phyloP scores from a whole-genome alignment of 2,113 vertebrate genomes.

The Malurus alboscapulatus region DNA sequence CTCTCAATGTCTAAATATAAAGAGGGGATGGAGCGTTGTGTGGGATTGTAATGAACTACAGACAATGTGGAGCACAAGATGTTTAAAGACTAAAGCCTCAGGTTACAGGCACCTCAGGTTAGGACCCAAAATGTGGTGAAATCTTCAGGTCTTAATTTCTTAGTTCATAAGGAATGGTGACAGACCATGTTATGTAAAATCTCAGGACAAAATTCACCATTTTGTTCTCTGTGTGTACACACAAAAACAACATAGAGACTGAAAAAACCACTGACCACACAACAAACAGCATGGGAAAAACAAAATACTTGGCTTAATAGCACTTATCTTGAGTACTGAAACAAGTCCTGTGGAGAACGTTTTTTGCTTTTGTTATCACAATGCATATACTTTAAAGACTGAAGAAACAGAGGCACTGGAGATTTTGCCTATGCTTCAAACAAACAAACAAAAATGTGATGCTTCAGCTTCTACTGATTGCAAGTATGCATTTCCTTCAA shows the following conservation, averaged over 20 bases:
- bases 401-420: not conserved
- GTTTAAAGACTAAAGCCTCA: not conserved
- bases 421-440: not conserved
- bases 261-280: not conserved
- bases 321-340: not conserved
- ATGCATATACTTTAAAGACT: not conserved
- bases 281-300: not conserved
- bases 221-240: not conserved
- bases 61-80: not conserved
- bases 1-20: not conserved
- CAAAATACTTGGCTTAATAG: not conserved
- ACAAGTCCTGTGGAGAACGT: not conserved
- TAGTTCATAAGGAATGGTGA: not conserved
- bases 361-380: not conserved
- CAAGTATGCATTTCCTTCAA: not conserved
- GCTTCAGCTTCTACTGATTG: not conserved
- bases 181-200: not conserved
- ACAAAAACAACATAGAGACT: not conserved
- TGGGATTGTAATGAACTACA: not conserved
- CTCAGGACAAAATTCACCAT: not conserved
- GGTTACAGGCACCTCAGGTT: not conserved
- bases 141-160: not conserved
- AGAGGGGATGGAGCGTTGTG: not conserved
- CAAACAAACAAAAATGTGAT: not conserved
- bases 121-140: not conserved